phyloP scores from a whole-genome alignment of 2,113 vertebrate species.

The Catharus bicknelli region DNA sequence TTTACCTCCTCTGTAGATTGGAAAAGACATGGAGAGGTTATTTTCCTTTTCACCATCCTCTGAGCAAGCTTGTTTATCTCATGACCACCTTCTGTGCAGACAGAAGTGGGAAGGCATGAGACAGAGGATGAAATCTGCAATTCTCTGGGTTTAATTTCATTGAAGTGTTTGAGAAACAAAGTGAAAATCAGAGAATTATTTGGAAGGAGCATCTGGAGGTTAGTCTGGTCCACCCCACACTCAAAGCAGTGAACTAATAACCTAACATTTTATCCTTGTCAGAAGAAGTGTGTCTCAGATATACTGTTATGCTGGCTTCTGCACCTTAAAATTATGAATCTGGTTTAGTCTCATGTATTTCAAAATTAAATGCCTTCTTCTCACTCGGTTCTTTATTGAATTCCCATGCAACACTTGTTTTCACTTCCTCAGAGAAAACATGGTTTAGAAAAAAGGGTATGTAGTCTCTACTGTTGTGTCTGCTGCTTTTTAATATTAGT shows the following conservation, averaged over 20 bases:
- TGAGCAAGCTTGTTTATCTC: background rate
- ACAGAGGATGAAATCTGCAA: background rate
- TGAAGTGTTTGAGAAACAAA: background rate
- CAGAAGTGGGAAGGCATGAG: background rate
- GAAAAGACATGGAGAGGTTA: background rate
- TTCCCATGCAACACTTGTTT: background rate
- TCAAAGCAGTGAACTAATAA: background rate
- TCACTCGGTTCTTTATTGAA: background rate
- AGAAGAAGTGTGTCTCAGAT: background rate
- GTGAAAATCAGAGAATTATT: background rate
- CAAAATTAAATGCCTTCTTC: background rate
- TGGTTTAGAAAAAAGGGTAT: background rate
- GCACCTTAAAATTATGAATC: rapidly evolving
- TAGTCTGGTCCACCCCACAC: rapidly evolving
- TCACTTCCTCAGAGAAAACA: background rate
- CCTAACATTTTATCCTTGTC: background rate
- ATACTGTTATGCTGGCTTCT: background rate
- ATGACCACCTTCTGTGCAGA: background rate
- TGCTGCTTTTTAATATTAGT: background rate
- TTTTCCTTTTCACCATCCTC: background rate
- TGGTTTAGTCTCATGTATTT: background rate
- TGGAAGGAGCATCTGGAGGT: background rate
- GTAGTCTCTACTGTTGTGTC: background rate
- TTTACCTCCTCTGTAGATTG: background rate
- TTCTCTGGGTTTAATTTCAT: background rate